A percentile compares a stretch with the other conserved stretches of the same genome.
Evolutionary conservation across 2,888 invertebrate genomes (phyloP).

Genomic region (Leucophenga montana): DNA sequence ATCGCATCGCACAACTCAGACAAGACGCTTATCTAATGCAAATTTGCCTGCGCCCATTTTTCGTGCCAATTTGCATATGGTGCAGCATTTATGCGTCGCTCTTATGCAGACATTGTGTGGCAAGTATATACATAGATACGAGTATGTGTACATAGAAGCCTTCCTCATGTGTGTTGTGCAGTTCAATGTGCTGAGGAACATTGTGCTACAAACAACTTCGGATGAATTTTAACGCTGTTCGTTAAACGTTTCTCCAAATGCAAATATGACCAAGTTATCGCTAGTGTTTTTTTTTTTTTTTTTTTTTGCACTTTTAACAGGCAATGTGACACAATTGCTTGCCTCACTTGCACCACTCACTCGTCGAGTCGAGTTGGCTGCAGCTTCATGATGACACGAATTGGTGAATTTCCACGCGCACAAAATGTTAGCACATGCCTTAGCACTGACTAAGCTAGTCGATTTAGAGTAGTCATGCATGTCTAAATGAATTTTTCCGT

Average conservation of each 20-base stretch:
- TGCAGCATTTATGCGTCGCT: background rate
- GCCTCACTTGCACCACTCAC: background rate
- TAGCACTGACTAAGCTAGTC: background rate
- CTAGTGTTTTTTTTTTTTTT: background rate
- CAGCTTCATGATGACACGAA: background rate
- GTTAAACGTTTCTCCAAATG: background rate
- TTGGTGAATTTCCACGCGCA: background rate
- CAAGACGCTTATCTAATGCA: conserved; percentile 17
- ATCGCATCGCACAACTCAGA: background rate
- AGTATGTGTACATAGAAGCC: background rate
- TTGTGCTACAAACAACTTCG: background rate
- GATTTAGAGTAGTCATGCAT: background rate
- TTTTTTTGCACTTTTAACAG: background rate
- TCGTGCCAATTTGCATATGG: conserved; percentile 14
- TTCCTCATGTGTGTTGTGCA: conserved; percentile 12
- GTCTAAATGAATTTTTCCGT: background rate
- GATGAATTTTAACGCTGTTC: background rate
- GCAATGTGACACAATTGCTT: background rate
- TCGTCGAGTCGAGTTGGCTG: background rate
- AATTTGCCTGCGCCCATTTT: conserved; percentile 18
- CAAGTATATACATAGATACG: too few relatives aligned
- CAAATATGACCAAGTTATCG: background rate
- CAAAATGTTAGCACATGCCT: background rate
- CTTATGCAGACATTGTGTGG: background rate
- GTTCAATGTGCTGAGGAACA: too few relatives aligned